Percentiles rank a stretch among this genome's conserved stretches.
phyloP scores from a whole-genome alignment of 1,140 invertebrate genomes.

The Drosophila parvula region DNA sequence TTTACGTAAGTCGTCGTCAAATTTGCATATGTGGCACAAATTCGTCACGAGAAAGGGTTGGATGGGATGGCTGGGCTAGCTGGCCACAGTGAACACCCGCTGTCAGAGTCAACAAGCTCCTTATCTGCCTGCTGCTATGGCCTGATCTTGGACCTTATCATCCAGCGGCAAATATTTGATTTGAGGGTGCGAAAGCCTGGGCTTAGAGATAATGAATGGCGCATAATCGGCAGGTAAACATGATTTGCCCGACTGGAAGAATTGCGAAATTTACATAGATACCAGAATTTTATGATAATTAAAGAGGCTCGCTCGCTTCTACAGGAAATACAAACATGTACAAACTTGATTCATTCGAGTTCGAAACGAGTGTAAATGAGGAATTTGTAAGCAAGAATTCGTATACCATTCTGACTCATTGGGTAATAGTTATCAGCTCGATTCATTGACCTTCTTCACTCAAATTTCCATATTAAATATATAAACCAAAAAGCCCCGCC shows the following conservation, averaged over 20 bases:
- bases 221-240: conserved; percentile 1
- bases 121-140: conserved; percentile 31
- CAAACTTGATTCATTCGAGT: neutral
- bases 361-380: neutral
- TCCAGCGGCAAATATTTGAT: conserved; percentile 34
- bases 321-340: neutral
- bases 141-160: conserved; percentile 35
- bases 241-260: neutral
- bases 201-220: conserved; percentile 22
- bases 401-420: neutral
- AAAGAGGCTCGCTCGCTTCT: conserved; percentile 3
- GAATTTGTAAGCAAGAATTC: conserved; percentile 8
- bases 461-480: conserved; percentile 31
- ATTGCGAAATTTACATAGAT: conserved; percentile 18
- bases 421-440: neutral
- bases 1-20: conserved; percentile 60
- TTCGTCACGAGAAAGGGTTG: conserved; percentile 42
- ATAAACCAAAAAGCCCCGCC: conserved; percentile 6
- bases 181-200: conserved; percentile 22
- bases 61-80: neutral
- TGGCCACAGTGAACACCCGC: conserved; percentile 45
- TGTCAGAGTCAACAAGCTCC: conserved; percentile 28
- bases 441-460: conserved; percentile 19
- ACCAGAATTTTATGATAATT: conserved; percentile 7
- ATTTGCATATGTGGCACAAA: conserved; percentile 71